Evolutionary conservation across 2,888 invertebrate species (phyloP), one percentile per base, ranked within the genome.

Genomic region (Amaurobius ferox): DNA sequence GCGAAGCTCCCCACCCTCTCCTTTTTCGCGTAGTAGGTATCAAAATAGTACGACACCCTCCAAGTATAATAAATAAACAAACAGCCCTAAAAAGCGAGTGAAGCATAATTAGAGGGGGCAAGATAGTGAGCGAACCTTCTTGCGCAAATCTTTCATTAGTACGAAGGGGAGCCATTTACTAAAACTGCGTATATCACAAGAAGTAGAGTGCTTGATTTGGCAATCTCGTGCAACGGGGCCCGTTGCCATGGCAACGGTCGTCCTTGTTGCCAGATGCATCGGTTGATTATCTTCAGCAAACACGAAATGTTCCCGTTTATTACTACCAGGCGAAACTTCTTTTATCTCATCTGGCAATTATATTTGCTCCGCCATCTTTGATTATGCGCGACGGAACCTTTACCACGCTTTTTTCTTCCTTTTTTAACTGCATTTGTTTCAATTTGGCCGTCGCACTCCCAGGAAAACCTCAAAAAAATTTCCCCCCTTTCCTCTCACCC

Each of bases 201-300:
- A 30, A 79, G 78, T 85, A 85, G 73, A 78, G 66, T 19, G 86
- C 79, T 79, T 86, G 86, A 86, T 86, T 86, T 79, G 86, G 79
- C 86, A 86, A 86, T 86, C 86, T 86, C 86, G 86, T 86, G 86
- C 86, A 68, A 85, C 55, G 85, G 72, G 71, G 61, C 68, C 71
- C 55, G 86, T 86, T 76, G 64, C 79, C 62, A 79, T 76, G 79
- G 86, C n/a, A 79, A 86, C 86, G 70, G 76, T 76, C 79, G 86
- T 79, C 86, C 86, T 76, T 79, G 86, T 86, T 86, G 86, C 86
- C 86, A 86, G 86, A 86, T 86, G 86, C 79, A 79, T 86, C 74
- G 79, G 79, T 76, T 86, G 86, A 86, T 86, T 86, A 86, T 86
- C 86, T 86, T 86, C 79, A 66, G 86, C 79, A 86, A 86, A 86